Evolutionary conservation across 2,888 invertebrate species (phyloP).

Genomic region (Agonum fuliginosum): DNA sequence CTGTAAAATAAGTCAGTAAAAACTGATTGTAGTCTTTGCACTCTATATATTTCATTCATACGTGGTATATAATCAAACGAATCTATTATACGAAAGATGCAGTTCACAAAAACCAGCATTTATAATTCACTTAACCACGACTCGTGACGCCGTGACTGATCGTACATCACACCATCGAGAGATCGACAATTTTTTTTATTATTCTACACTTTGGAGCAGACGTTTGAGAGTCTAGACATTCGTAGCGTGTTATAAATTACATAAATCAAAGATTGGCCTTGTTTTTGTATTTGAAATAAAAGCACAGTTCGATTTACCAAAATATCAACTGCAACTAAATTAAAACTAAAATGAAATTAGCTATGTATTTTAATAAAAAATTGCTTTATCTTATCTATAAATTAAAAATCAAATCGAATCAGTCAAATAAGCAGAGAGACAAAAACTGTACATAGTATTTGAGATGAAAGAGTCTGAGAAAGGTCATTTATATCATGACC

Average conservation of each 20-base stretch:
- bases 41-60: slow-evolving; percentile 37
- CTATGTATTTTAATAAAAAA: no score
- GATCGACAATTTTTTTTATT: slow-evolving; percentile 18
- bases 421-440: no score
- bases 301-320: no score
- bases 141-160: slow-evolving; percentile 43
- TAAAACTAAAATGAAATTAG: no score
- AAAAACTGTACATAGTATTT: no score
- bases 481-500: no score
- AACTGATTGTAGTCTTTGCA: slow-evolving; percentile 12
- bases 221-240: neutral
- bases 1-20: slow-evolving; percentile 8
- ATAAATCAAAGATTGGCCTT: neutral
- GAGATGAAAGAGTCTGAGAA: no score
- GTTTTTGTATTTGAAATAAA: neutral
- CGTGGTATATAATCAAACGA: slow-evolving; percentile 34
- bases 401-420: no score
- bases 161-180: slow-evolving; percentile 22
- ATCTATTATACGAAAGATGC: slow-evolving; percentile 4
- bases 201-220: neutral
- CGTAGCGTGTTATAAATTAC: slow-evolving; percentile 18
- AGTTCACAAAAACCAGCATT: slow-evolving; percentile 31
- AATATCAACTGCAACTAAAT: no score
- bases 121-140: slow-evolving; percentile 30
- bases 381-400: no score